Percentiles rank a stretch among this genome's conserved stretches.
Conservation (phyloP, 2,113 vertebrate genomes). For the Lagopus muta region DNA sequence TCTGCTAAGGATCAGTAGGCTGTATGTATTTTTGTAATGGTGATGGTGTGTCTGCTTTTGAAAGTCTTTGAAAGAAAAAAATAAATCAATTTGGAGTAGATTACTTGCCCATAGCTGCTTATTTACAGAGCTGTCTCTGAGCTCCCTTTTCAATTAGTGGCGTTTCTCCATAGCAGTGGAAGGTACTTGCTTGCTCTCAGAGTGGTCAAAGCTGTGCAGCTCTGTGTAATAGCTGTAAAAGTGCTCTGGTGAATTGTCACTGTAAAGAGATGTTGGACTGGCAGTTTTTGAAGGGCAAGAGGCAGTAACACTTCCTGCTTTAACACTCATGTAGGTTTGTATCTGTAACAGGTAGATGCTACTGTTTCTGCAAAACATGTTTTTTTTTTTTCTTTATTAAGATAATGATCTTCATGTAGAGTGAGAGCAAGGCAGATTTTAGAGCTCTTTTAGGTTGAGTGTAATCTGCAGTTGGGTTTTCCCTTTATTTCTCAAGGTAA, state of each 20-base stretch:
- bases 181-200: neutral
- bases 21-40: neutral
- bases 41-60: neutral
- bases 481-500: neutral
- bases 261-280: neutral
- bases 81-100: neutral
- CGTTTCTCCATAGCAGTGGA: neutral
- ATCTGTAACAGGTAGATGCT: neutral
- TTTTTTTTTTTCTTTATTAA: neutral
- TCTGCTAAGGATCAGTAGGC: neutral
- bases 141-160: neutral
- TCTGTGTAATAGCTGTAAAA: neutral
- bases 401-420: neutral
- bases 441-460: neutral
- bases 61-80: neutral
- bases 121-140: neutral
- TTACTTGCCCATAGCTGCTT: neutral
- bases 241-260: neutral
- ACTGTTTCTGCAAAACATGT: accelerated
- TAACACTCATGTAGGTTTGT: neutral
- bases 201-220: neutral
- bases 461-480: neutral
- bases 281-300: neutral
- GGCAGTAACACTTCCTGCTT: neutral
- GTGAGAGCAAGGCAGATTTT: neutral